Evolutionary conservation across 2,113 vertebrate species (phyloP), one percentile per base, ranked within the genome.

Genomic region (Oenanthe melanoleuca): DNA sequence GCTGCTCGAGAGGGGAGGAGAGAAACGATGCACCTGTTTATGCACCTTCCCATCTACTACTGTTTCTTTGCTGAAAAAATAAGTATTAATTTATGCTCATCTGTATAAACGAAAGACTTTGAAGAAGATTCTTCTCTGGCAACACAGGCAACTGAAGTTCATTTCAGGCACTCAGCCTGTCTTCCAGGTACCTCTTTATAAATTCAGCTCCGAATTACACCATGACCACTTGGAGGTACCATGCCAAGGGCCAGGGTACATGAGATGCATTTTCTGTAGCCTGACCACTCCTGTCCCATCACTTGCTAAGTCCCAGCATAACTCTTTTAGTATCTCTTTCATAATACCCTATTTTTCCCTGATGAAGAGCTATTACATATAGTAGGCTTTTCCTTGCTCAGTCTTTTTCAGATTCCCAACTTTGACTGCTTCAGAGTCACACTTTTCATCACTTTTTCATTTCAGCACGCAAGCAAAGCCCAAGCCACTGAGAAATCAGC

Each of bases 1-100:
- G 88, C 57, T 80, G 86, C 82, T 95, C 53, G 53, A 87, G 96
- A 90, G 45, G 86, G 88, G 91, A 97, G 92, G 93, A 94, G 79
- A 86, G 90, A 96, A 92, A 86, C 1, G 5, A 60, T 71, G 87
- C 79, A 96, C 91, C 94, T 97, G 59, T 86, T 96, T 55, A 60
- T 82, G 70, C 40, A 66, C 80, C 85, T 92, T 93, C 24, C 53
- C 37, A 59, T 81, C 91, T 65, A 74, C 78, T 10, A 50, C 56
- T 78, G 80, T 5, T 83, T 34, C 65, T 57, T 77, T 37, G 29
- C 44, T 81, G 89, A 44, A 83, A 72, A 74, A 97, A 88, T 71
- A 86, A 50, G 65, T 37, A 24, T 10, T 74, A 66, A 93, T 94
- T 95, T 86, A 89, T 33, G 33, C 33, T 95, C 75, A 86, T 88